Percentiles rank a stretch among this genome's conserved stretches.
phyloP scores from a whole-genome alignment of 2,797 vertebrate species.

The Pangasius sanitwongsei region DNA sequence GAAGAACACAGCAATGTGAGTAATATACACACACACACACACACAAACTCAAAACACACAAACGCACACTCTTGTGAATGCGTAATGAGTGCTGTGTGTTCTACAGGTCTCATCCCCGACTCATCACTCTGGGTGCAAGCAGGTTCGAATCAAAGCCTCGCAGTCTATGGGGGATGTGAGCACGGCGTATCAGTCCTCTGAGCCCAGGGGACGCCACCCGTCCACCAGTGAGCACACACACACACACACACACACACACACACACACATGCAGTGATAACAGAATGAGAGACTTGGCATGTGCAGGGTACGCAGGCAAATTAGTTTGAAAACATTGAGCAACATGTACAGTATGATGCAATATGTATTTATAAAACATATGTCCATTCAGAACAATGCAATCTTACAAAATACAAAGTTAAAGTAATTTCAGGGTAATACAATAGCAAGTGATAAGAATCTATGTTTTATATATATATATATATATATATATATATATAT shows the following conservation, averaged over 20 bases:
- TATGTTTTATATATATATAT: background rate
- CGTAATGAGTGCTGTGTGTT: constrained; percentile 12
- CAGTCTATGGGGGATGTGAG: constrained; percentile 91
- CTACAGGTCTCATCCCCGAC: constrained; percentile 77
- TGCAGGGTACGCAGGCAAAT: background rate
- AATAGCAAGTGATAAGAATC: background rate
- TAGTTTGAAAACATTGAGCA: background rate
- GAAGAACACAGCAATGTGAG: constrained; percentile 90
- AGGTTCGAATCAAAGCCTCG: constrained; percentile 94
- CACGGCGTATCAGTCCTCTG: constrained; percentile 83
- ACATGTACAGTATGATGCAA: background rate
- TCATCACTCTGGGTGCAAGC: constrained; percentile 83
- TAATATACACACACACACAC: constrained; percentile 38
- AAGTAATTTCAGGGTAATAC: background rate
- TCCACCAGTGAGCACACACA: constrained; percentile 86
- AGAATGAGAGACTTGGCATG: background rate
- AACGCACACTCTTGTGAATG: background rate
- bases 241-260: constrained; percentile 48
- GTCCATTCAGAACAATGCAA: background rate
- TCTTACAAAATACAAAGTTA: no score
- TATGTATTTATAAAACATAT: background rate
- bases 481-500: no score
- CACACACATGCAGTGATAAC: background rate
- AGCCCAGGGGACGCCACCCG: constrained; percentile 89
- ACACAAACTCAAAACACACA: constrained; percentile 16